Percentiles rank a stretch among this genome's conserved stretches.
These are phyloP conservation scores for Chrysemys picta DNA, from an alignment of 2,113 vertebrate species.

Conservation along the genomic window DNA sequence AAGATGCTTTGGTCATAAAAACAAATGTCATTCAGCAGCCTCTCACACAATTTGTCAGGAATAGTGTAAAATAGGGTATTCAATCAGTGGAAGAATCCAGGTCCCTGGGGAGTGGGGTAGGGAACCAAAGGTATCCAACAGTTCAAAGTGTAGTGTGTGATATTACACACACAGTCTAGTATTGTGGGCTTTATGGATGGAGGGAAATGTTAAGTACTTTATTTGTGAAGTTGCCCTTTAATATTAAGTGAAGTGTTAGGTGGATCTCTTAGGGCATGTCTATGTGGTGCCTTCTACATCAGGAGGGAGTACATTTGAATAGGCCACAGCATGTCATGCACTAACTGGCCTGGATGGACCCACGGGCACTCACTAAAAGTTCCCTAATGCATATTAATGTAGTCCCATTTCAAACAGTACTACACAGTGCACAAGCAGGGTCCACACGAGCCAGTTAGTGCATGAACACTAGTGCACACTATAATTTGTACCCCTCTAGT, in stretches of 20 bases:
- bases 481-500: background rate
- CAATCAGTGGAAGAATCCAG: background rate
- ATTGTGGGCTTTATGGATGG: background rate
- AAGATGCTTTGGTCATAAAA: background rate
- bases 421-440: background rate
- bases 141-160: background rate
- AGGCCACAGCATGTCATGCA: background rate
- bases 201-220: background rate
- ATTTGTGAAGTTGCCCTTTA: slow-evolving; percentile 24
- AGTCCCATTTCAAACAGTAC: background rate
- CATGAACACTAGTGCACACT: background rate
- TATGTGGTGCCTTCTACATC: slow-evolving; percentile 30
- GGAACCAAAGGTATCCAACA: background rate
- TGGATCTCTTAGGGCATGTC: background rate
- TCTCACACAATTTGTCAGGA: background rate
- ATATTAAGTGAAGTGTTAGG: slow-evolving; percentile 1
- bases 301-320: background rate
- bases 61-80: background rate
- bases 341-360: background rate
- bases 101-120: background rate
- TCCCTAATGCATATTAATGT: background rate
- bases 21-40: background rate
- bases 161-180: background rate
- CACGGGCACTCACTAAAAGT: too few species aligned
- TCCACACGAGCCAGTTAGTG: background rate